A percentile compares a stretch with the other conserved stretches of the same genome.
Conservation (phyloP, 2,113 vertebrate species). For the Spea bombifrons region DNA sequence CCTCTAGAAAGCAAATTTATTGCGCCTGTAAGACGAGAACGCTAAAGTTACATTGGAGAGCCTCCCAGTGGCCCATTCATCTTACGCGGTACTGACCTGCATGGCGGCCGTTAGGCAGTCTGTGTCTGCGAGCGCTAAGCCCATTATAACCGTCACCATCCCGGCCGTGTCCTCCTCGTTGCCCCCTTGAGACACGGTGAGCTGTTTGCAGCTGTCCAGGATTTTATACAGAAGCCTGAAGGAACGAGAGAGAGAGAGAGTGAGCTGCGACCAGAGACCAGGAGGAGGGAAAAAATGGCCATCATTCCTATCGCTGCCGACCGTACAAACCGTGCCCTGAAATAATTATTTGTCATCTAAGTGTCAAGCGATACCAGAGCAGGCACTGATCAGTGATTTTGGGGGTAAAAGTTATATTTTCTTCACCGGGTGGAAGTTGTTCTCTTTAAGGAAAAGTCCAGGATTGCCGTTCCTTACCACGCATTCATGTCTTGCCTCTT, state of each 20-base stretch:
- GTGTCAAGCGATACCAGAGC: no score
- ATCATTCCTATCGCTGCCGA: no score
- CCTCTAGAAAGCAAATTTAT: not conserved
- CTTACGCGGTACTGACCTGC: slow-evolving; percentile 73
- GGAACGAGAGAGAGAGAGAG: not conserved
- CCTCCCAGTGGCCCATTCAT: no score
- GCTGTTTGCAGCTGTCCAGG: slow-evolving; percentile 91
- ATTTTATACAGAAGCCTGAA: slow-evolving; percentile 93
- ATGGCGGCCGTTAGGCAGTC: slow-evolving; percentile 72
- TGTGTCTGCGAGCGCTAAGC: slow-evolving; percentile 74
- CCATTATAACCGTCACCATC: slow-evolving; percentile 94
- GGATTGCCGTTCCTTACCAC: slow-evolving; percentile 68
- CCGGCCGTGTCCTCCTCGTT: slow-evolving; percentile 89
- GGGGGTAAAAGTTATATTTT: no score
- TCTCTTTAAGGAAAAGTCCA: no score
- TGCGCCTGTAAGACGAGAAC: no score
- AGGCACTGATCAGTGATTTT: no score
- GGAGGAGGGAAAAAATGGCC: no score
- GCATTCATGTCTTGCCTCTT: slow-evolving; percentile 91
- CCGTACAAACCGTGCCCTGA: not conserved
- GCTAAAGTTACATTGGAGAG: no score
- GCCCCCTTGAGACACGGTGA: slow-evolving; percentile 84
- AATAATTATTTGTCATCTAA: no score
- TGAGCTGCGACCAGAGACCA: not conserved
- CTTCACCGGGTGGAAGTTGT: no score